Base-by-base conservation (phyloP, 2,113 vertebrate genomes). In the Phaethon lepturus region DNA sequence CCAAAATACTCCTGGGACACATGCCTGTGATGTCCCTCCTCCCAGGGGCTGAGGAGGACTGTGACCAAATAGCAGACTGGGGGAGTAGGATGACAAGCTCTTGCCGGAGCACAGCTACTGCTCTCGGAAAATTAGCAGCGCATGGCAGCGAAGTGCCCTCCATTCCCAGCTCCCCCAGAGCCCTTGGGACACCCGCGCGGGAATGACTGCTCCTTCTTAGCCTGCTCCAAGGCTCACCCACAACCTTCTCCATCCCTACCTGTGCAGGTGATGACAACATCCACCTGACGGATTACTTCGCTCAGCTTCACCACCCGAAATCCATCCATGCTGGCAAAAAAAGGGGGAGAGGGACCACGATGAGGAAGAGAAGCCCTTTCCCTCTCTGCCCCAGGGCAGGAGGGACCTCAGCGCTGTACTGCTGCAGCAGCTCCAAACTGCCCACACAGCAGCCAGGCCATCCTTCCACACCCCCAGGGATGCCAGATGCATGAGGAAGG, bases 211-310 rank as follows among this genome's bases (percentile, higher is more conserved):
- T 68, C 76, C 90, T 52, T 9, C 77, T 40, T 73, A 86, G 45
- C 62, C 47, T 49, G 44, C 56, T 42, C 53, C 78, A 29, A 6
- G 17, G 63, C 42, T 58, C 35, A 17, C 14, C 76, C 59, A 23
- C 2, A 0, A 22, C 50, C 47, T 66, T 7, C 52, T 18, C 72
- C 74, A 2, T 9, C 86, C 88, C 75, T 88, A 99, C 99, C 99
- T 98, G 99, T 99, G 98, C 99, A 99, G 74, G 99, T 99, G 98
- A 99, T 99, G 94, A 99, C 99, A 35, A 99, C 98, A 96, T 99
- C 99, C 97, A 99, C 99, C 97, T 99, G 99, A 74, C 99, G 99
- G 94, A 99, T 99, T 66, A 99, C 99, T 94, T 99, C 99, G 25
- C 99, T 99, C 96, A 99, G 98, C 96, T 99, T 99, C 95, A 99